Evolutionary conservation across 2,113 vertebrate genomes (phyloP), one percentile per base, ranked within the genome.

Genomic region (Paratilapia polleni): DNA sequence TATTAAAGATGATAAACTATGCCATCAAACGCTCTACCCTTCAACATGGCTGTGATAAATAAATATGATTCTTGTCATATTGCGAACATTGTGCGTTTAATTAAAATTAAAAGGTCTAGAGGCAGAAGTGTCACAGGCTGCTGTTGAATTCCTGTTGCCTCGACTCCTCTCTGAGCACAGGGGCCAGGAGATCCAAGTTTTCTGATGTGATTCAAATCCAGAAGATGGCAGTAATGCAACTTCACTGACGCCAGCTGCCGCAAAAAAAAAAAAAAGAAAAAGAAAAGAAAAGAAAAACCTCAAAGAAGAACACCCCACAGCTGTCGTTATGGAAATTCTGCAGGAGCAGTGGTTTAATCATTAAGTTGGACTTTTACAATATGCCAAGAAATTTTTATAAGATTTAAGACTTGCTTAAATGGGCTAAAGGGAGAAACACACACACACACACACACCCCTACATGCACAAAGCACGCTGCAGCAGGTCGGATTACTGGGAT

Each of bases 151-250:
- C 52, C 20, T 10, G 20, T 11, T n/a, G 52, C 52, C 20, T 22
- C 9, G 3, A 56, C 4, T 10, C 52, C 54, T n/a, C 47, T 49
- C 49, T 20, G 15, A 17, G 14, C 52, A 54, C 19, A 54, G 52
- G 19, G n/a, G 10, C 3, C 31, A 52, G 66, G 17, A 20, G 43
- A 73, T 49, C 26, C 17, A 6, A 47, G 26, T 73, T 73, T 22
- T 31, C 17, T 73, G 38, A 24, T 43, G 43, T 52, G 43, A 26
- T 2, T 31, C 26, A 52, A 73, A 5, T 73, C 66, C 66, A 52
- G 66, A 73, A 73, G 66, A 52, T 52, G 66, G 66, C 66, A 52
- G 43, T 73, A 73, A 52, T 73, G 43, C 43, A 73, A 3, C 66
- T 73, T 52, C 17, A 52, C 10, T 14, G 17, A 3, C 49, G 66